Base-by-base conservation (phyloP, 2,888 invertebrate genomes). In the Helicoverpa assulta region DNA sequence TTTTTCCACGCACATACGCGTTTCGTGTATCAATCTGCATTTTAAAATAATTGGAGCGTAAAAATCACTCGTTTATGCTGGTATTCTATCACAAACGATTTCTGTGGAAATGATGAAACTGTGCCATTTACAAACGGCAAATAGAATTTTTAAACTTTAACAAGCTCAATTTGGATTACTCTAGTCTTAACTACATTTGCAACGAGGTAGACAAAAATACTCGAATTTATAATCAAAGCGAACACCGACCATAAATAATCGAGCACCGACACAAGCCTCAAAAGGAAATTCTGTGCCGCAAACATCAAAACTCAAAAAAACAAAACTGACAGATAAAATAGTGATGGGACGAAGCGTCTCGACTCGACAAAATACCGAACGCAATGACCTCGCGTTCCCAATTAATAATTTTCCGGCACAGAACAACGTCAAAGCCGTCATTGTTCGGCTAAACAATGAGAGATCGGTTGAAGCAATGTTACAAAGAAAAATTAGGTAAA, bases 401-500 rank as follows among this genome's bases (percentile, higher is more conserved):
- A 89, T 89, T 88, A 89, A 85, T 86, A 88, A 90, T 92, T 92
- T 91, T 90, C 89, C 90, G 88, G 87, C 84, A 79, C 81, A 70
- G 78, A 85, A 76, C 83, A 67, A 71, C 80, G 81, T 86, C 85
- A 85, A 86, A 87, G 87, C 67, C 73, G 73, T 87, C 87, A 91
- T 93, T 93, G 92, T 92, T 89, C 84, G 64, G 65, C 80, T 83
- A 88, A 89, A 93, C 92, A 92, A 93, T 90, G 89, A 88, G 86
- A 86, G 87, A 88, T 87, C 84, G 85, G 86, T 81, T 85, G 84
- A 79, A 87, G 82, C 85, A 87, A 86, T 85, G 86, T 83, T 83
- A 78, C 89, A 89, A 90, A 89, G 91, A 91, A 91, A 91, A 94
- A 91, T 92, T 93, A 88, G 91, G 91, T 90, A 90, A 93, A 90